These are phyloP conservation scores for Chlorocebus sabaeus DNA, from an alignment of 2,113 vertebrate species.

Conservation along the genomic window DNA sequence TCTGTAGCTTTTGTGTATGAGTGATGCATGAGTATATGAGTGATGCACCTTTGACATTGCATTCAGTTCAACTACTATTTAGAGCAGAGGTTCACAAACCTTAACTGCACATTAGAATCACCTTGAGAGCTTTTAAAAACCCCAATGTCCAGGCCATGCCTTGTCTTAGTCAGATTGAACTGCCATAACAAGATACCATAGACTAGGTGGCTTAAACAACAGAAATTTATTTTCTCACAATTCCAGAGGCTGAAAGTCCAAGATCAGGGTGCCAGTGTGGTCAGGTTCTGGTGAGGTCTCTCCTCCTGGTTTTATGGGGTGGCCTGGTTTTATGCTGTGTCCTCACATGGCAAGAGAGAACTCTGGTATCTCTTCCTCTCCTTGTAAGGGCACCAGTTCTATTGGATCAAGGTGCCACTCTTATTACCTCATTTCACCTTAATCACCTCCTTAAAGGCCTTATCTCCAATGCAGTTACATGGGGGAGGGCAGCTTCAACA, in stretches of 20 bases:
- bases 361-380: neutral
- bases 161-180: neutral
- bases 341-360: neutral
- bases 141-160: neutral
- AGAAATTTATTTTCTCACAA: slow-evolving; percentile 13
- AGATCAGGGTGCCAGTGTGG: neutral
- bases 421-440: neutral
- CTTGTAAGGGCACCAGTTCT: neutral
- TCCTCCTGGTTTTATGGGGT: neutral
- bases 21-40: neutral
- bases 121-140: neutral
- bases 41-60: neutral
- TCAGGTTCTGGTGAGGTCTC: neutral
- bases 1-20: neutral
- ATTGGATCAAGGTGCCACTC: neutral
- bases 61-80: slow-evolving; percentile 6
- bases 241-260: neutral
- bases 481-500: neutral
- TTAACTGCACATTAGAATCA: slow-evolving; percentile 1
- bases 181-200: neutral
- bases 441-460: neutral
- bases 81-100: neutral
- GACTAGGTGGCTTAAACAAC: neutral
- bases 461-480: neutral
- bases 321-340: neutral